Evolutionary conservation across 2,888 invertebrate genomes (phyloP).

Genomic region (Agonopterix heracliana): DNA sequence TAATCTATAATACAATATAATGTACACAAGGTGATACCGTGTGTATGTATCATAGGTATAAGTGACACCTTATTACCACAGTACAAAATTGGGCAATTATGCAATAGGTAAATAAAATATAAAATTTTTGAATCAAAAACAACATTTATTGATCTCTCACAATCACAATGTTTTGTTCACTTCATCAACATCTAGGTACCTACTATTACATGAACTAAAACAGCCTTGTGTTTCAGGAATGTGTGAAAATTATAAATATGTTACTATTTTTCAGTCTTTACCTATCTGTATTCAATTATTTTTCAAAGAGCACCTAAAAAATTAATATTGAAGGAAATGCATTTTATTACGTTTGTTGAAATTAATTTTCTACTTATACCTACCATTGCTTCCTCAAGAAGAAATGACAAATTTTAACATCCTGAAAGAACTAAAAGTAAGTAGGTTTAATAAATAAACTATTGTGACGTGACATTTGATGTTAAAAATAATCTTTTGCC

Average conservation of each 20-base stretch:
- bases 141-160: constrained; percentile 55
- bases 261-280: constrained; percentile 49
- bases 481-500: background rate
- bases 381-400: constrained; percentile 5
- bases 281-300: constrained; percentile 49
- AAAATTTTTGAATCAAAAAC: constrained; percentile 23
- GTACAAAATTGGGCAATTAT: no score
- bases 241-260: constrained; percentile 37
- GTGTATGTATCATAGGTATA: no score
- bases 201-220: constrained; percentile 44
- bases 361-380: constrained; percentile 14
- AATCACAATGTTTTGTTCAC: constrained; percentile 66
- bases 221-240: constrained; percentile 67
- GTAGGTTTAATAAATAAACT: constrained; percentile 6
- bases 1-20: no score
- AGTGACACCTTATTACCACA: no score
- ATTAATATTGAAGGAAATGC: constrained; percentile 8
- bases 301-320: constrained; percentile 25
- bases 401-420: no score
- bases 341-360: background rate
- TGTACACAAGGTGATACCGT: no score
- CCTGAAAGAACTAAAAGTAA: no score
- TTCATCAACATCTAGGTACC: constrained; percentile 21
- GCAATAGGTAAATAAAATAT: no score
- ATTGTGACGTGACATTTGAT: constrained; percentile 6